phyloP scores from a whole-genome alignment of 2,113 vertebrate species.

The Nycticryphes semicollaris region DNA sequence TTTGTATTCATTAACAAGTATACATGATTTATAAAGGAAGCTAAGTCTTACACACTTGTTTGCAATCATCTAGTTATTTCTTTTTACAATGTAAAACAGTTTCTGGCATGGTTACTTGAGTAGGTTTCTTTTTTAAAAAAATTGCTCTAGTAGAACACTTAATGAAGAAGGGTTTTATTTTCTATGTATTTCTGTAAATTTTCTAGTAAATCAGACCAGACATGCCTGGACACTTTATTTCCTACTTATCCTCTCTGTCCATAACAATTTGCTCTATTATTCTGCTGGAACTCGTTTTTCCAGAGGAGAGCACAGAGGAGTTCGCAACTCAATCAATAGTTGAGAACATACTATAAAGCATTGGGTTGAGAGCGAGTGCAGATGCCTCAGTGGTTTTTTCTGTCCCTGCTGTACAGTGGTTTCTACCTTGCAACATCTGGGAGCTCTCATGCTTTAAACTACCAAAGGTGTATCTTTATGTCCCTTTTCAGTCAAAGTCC shows the following conservation, averaged over 20 bases:
- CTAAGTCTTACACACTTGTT: not conserved
- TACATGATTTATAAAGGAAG: not conserved
- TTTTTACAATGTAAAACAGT: not conserved
- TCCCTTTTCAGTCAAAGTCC: not conserved
- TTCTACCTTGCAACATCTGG: not conserved
- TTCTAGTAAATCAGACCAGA: not conserved
- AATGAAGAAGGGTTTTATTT: not conserved
- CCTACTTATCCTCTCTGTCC: not conserved
- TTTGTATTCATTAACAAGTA: not conserved
- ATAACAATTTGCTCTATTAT: not conserved
- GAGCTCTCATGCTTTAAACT: not conserved
- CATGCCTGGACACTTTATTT: not conserved
- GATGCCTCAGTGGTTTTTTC: not conserved
- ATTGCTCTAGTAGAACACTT: not conserved
- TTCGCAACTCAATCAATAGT: not conserved
- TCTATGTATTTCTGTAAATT: not conserved
- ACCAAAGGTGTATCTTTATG: not conserved
- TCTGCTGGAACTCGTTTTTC: not conserved
- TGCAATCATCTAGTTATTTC: not conserved
- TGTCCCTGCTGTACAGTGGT: not conserved
- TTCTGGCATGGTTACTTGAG: not conserved
- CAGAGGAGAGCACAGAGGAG: not conserved
- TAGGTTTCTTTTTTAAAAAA: not conserved
- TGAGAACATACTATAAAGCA: not conserved
- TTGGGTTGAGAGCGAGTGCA: not conserved